Percentiles rank a stretch among this genome's conserved stretches.
Conservation (phyloP, 2,113 vertebrate species). For the Cheilinus undulatus region DNA sequence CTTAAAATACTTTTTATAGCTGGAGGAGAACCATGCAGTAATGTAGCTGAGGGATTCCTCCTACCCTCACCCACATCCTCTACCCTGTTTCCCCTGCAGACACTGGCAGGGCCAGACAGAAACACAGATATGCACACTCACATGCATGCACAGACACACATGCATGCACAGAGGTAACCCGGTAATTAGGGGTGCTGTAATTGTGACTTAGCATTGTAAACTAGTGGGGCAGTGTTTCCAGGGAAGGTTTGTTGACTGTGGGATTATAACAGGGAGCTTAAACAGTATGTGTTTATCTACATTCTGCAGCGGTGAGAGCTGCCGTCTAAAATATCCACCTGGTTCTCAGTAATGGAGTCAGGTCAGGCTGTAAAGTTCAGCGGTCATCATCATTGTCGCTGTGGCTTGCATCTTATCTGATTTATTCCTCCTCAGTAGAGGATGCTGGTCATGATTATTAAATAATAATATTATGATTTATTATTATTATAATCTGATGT, state of each 20-base stretch:
- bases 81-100: slow-evolving; percentile 21
- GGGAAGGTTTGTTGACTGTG: slow-evolving; percentile 75
- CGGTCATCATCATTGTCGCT: slow-evolving; percentile 20
- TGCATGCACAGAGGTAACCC: slow-evolving; percentile 54
- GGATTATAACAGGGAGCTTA: slow-evolving; percentile 71
- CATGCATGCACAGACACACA: slow-evolving; percentile 46
- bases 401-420: not conserved
- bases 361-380: slow-evolving; percentile 43
- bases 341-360: slow-evolving; percentile 53
- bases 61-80: slow-evolving; percentile 25
- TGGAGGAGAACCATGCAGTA: slow-evolving; percentile 14
- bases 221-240: slow-evolving; percentile 66
- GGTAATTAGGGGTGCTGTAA: slow-evolving; percentile 72
- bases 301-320: slow-evolving; percentile 69
- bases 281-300: slow-evolving; percentile 79
- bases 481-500: slow-evolving; percentile 2
- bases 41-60: slow-evolving; percentile 33
- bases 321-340: slow-evolving; percentile 66
- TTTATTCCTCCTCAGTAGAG: not conserved
- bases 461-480: not conserved
- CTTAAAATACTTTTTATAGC: slow-evolving; percentile 38
- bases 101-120: slow-evolving; percentile 22
- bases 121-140: slow-evolving; percentile 59
- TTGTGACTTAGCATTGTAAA: slow-evolving; percentile 75
- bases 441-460: not conserved